phyloP scores from a whole-genome alignment of 1,140 invertebrate genomes.

The Pseudomyrmex sp. region DNA sequence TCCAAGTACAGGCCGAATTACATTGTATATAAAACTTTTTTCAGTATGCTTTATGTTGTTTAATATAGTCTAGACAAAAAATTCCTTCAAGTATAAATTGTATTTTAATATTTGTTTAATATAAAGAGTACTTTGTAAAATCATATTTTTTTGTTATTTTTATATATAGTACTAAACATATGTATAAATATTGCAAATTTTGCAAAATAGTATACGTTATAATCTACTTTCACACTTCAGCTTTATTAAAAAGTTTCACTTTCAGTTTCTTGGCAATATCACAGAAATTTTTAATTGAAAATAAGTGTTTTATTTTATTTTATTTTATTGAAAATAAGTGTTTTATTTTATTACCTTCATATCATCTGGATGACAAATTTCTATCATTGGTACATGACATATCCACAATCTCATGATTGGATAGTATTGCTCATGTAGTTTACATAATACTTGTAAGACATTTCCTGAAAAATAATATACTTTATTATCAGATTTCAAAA shows the following conservation, averaged over 20 bases:
- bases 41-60: conserved; percentile 63
- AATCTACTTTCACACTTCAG: no score
- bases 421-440: neutral
- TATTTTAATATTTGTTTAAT: no score
- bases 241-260: no score
- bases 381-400: neutral
- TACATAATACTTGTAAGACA: neutral
- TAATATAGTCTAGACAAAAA: neutral
- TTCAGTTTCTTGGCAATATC: no score
- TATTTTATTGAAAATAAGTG: neutral
- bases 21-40: conserved; percentile 87
- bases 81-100: neutral
- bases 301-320: neutral
- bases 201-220: no score
- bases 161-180: neutral
- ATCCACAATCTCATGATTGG: neutral
- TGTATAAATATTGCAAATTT: neutral
- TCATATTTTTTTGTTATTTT: no score
- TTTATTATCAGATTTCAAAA: no score
- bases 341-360: conserved; percentile 11
- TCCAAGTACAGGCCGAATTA: conserved; percentile 88
- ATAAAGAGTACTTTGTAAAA: no score
- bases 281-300: neutral
- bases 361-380: conserved; percentile 35
- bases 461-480: neutral